Base-by-base conservation (phyloP, 1,140 invertebrate species). In the Magallana gigas region DNA sequence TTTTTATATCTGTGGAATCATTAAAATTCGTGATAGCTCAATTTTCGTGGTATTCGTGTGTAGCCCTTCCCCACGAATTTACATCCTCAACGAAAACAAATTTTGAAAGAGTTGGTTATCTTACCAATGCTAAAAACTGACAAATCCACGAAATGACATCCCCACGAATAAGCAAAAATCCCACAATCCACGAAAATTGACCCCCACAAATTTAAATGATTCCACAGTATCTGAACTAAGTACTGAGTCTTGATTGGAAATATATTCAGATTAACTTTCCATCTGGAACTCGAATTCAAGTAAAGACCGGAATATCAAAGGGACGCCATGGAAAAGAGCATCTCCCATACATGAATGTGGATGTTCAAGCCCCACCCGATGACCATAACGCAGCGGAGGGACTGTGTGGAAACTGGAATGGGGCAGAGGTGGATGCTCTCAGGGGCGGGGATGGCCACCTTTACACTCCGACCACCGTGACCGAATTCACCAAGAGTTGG, bases 341-440 rank as follows among this genome's bases (percentile, higher is more conserved):
- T 4, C 16, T n/a, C 14, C 59, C 84, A 8, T 88, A 87, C 57
- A 57, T 91, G 57, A 89, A 89, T 76, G 85, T 90, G n/a, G 84
- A 89, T 86, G 68, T 91, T 11, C 88, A 91, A 83, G 86, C 89
- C 9, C 87, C 90, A 2, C 86, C 86, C n/a, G 87, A 89, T 84
- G 91, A 92, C 29, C 76, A 80, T 60, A 87, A 76, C 1, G 48
- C 57, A 48, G 88, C 86, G 0, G 83, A 86, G 16, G 91, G 91
- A n/a, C 48, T 92, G 56, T 92, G 91, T 83, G 91, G 91, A 3
- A 91, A 89, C 76, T 88, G 80, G 58, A 76, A 76, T 29, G 88
- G 89, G 48, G 83, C 80, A 8, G 84, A 88, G n/a, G 59, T 83
- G 8, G 36, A n/a, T 12, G 91, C 89, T 16, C 62, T 89, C n/a